phyloP scores from a whole-genome alignment of 23 tunicate genomes.

The Trididemnum clinides region DNA sequence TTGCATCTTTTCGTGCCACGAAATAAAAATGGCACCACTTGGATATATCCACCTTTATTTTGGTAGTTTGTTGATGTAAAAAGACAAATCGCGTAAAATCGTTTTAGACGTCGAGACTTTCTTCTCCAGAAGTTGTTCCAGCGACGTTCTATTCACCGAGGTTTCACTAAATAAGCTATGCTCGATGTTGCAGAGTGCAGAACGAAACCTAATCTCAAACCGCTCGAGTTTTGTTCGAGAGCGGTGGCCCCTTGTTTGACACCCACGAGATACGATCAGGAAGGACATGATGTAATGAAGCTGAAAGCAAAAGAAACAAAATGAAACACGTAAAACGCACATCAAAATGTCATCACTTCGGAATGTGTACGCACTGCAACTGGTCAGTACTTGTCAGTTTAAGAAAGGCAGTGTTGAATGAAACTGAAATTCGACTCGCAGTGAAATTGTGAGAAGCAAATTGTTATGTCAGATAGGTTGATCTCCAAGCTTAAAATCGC shows the following conservation, averaged over 20 bases:
- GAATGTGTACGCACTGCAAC: not conserved
- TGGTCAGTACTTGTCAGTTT: not conserved
- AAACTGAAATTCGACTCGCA: too few species aligned
- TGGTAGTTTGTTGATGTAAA: not conserved
- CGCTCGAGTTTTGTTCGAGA: not conserved
- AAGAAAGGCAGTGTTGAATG: too few species aligned
- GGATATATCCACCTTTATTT: too few species aligned
- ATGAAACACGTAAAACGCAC: not conserved
- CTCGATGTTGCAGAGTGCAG: not conserved
- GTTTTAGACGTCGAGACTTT: not conserved
- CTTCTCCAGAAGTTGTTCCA: not conserved
- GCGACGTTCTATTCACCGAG: not conserved
- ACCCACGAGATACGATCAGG: not conserved
- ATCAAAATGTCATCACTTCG: not conserved
- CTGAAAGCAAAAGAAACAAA: not conserved
- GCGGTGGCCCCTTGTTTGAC: not conserved
- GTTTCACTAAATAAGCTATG: not conserved
- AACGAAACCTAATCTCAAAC: not conserved
- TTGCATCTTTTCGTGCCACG: too few species aligned
- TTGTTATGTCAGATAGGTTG: too few species aligned
- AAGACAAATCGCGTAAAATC: not conserved
- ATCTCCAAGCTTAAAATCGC: too few species aligned
- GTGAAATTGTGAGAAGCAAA: too few species aligned
- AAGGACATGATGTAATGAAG: not conserved
- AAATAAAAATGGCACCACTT: too few species aligned